Evolutionary conservation across 2,797 vertebrate genomes (phyloP).

Genomic region (Amphiprion clarkii): DNA sequence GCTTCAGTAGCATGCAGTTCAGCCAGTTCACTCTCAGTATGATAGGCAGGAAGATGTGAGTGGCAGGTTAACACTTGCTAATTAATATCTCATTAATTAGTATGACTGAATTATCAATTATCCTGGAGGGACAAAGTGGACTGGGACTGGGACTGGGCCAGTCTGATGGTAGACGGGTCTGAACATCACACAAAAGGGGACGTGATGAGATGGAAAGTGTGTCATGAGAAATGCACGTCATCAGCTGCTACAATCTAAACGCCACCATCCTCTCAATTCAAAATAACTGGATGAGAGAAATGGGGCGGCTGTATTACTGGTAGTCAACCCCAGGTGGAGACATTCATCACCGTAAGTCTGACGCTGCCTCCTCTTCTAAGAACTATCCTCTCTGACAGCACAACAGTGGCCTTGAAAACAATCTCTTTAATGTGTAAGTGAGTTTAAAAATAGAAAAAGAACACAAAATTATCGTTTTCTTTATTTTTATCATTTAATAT

Average conservation of each 20-base stretch:
- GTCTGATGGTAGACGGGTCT: slow-evolving; percentile 54
- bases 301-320: slow-evolving; percentile 4
- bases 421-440: background rate
- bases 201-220: slow-evolving; percentile 71
- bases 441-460: slow-evolving; percentile 6
- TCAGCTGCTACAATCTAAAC: slow-evolving; percentile 18
- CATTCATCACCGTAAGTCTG: background rate
- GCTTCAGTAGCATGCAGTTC: slow-evolving; percentile 54
- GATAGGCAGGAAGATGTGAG: slow-evolving; percentile 42
- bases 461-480: background rate
- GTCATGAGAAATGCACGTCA: slow-evolving; percentile 58
- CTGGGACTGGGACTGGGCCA: slow-evolving; percentile 25
- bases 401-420: background rate
- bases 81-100: slow-evolving; percentile 53
- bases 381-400: background rate
- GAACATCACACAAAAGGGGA: slow-evolving; percentile 68
- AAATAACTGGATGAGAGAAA: slow-evolving; percentile 7
- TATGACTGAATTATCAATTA: slow-evolving; percentile 36
- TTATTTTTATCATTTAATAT: background rate
- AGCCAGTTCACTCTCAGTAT: slow-evolving; percentile 47
- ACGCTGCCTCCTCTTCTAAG: background rate
- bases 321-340: slow-evolving; percentile 23
- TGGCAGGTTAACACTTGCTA: slow-evolving; percentile 40
- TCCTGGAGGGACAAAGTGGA: slow-evolving; percentile 42
- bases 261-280: background rate